Evolutionary conservation across 2,888 invertebrate genomes (phyloP), one percentile per base, ranked within the genome.

Genomic region (Acanthoscelides obtectus): DNA sequence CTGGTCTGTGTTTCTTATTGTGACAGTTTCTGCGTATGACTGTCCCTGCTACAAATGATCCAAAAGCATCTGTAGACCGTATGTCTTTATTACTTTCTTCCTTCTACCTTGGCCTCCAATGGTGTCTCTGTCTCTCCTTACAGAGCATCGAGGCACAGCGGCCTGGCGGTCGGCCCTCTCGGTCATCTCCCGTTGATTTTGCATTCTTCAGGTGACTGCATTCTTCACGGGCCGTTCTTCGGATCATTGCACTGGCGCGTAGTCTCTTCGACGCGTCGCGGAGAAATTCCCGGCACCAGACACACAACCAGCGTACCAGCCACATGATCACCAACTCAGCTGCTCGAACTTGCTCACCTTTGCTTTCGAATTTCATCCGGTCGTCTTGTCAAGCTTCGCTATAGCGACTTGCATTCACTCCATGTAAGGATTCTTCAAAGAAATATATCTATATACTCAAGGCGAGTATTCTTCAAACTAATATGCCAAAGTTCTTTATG

Each of bases 161-260:
- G 73, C 69, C 76, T 77, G 72, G 45, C 45, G 45, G 45, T 25
- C 25, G 25, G 25, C 25, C 8, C 74, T 77, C 78, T 79, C 74
- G 75, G 78, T 79, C 79, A 80, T 80, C 80, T 81, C 80, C 81
- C 80, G 80, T 81, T 80, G 81, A 81, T 81, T 81, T 82, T 81
- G 82, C 82, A 82, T 82, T 82, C 82, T 81, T 81, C 77, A 79
- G 80, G 79, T 79, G 81, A 80, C 82, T 82, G 81, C 82, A 81
- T 81, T 82, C 81, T 81, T 82, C 77, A 78, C 81, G 79, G 79
- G 79, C 79, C 81, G 78, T 80, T 80, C 81, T 80, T 78, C 80
- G 79, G 82, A 82, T 81, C 82, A 81, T 80, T 82, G 82, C 82
- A 81, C 82, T 81, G 45, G 45, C 45, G 45, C 45, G 12, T 6